A percentile compares a stretch with the other conserved stretches of the same genome.
These are phyloP conservation scores for Micoletzkya japonica DNA, from an alignment of 2,888 invertebrate genomes.

Conservation along the genomic window DNA sequence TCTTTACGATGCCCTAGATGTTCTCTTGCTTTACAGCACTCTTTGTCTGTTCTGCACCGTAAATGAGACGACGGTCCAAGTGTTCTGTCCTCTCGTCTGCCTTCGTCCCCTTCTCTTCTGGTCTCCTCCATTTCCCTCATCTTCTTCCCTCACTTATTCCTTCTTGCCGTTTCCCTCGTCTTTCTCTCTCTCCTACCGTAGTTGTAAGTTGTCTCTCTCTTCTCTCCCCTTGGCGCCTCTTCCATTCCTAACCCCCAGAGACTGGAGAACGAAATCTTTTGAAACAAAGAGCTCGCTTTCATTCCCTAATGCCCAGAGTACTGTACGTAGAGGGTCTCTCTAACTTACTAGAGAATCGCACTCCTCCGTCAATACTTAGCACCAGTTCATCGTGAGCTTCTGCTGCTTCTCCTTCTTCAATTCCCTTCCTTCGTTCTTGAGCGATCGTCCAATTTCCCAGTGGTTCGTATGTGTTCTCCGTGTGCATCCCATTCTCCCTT, in stretches of 20 bases:
- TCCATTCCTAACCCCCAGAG: constrained; percentile 17
- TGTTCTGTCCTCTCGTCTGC: neutral
- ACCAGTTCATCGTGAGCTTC: neutral
- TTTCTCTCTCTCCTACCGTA: neutral
- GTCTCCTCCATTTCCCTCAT: neutral
- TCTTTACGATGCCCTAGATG: neutral
- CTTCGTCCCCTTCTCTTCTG: neutral
- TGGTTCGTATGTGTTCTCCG: no score
- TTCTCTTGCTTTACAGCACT: neutral
- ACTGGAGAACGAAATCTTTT: constrained; percentile 17
- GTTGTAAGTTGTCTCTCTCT: constrained; percentile 3
- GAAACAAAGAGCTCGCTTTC: constrained; percentile 16
- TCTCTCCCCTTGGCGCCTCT: neutral
- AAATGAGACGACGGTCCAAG: no score
- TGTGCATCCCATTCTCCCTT: no score
- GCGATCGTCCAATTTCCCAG: constrained; percentile 28
- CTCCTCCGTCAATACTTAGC: no score
- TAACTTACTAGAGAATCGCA: no score
- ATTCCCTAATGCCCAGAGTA: no score
- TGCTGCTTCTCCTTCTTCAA: neutral
- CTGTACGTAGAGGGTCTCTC: no score
- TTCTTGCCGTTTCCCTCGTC: neutral
- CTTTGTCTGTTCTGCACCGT: no score
- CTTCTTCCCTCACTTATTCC: neutral
- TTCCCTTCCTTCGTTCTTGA: constrained; percentile 13